phyloP scores from a whole-genome alignment of 23 tunicate genomes.

The Phallusia fumigata region DNA sequence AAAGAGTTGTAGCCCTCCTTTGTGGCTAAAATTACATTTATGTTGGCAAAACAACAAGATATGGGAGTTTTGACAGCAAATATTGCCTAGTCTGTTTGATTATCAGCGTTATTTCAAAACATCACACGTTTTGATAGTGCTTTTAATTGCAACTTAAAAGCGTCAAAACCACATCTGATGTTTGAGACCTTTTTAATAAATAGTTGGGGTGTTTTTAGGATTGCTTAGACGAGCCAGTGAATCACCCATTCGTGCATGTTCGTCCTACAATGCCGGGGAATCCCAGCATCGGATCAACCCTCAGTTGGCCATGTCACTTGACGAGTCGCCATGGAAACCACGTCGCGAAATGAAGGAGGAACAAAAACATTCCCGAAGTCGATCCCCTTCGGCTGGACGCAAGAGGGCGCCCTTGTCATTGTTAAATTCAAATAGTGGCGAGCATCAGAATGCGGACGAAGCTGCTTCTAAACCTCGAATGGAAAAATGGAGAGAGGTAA shows the following conservation, averaged over 20 bases:
- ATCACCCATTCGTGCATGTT: conserved; percentile 22
- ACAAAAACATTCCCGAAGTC: conserved; percentile 1
- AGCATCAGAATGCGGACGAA: background rate
- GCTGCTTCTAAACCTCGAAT: background rate
- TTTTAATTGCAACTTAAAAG: no score
- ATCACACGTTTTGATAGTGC: no score
- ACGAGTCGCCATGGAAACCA: conserved; percentile 51
- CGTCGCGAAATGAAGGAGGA: conserved; percentile 22
- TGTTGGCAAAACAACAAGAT: no score
- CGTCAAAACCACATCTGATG: no score
- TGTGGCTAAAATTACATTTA: no score
- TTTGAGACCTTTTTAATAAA: no score
- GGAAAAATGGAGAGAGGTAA: background rate
- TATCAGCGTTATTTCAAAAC: no score
- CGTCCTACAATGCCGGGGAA: background rate
- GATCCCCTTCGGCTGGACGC: conserved; percentile 19
- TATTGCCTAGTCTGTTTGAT: no score
- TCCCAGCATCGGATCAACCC: background rate
- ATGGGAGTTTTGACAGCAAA: no score
- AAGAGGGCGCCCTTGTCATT: conserved; percentile 15
- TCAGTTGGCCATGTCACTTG: background rate
- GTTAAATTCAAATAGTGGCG: background rate
- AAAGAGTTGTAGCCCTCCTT: no score
- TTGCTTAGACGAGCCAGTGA: conserved; percentile 33
- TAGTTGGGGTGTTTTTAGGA: conserved; percentile 11